Base-by-base conservation (phyloP, 2,888 invertebrate species). In the Cinara cedri region DNA sequence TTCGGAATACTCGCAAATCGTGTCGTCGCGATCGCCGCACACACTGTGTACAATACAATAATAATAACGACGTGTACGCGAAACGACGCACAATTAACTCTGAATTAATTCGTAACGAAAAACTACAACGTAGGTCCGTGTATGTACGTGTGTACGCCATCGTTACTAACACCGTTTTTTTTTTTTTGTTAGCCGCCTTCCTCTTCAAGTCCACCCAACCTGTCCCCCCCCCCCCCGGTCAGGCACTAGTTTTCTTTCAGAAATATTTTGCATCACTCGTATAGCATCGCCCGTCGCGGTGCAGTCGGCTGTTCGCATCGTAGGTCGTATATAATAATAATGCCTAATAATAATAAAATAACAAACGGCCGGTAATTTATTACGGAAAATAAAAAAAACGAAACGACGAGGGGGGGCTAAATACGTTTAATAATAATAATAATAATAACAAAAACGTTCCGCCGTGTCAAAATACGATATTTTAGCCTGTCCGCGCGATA, bases 381-480 rank as follows among this genome's bases (percentile, higher is more conserved):
- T 34, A 34, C 34, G 34, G 34, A 34, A 34, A 34, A 34, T 34
- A 34, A 34, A 34, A 4, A 24, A 70, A 68, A 13, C 10, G 44
- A 54, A 70, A 70, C 19, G 4, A 34, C 34, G 3, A 34, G 6
- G 3, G 34, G 34, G 3, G 3, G 34, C 6, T 4, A 34, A 4
- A 34, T 6, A 34, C 34, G 34, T 6, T 34, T 4, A 34, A 34
- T 34, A 34, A 34, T 34, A 34, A 34, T 34, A 6, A 34, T 34
- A 34, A 34, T 34, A 55, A 70, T 54, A 11, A 14, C 34, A 19
- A 19, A 2, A 55, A 14, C 51, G 51, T 68, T 54, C 42, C 10
- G 42, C 42, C 16, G 13, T 21, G 70, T 55, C 70, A 70, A 70
- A 70, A 70, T 55, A 70, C 42, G 55, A 70, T 70, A 55, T 34